These are phyloP conservation scores for Dicyrtoma fusca DNA, from an alignment of 2,888 invertebrate genomes.

Conservation along the genomic window DNA sequence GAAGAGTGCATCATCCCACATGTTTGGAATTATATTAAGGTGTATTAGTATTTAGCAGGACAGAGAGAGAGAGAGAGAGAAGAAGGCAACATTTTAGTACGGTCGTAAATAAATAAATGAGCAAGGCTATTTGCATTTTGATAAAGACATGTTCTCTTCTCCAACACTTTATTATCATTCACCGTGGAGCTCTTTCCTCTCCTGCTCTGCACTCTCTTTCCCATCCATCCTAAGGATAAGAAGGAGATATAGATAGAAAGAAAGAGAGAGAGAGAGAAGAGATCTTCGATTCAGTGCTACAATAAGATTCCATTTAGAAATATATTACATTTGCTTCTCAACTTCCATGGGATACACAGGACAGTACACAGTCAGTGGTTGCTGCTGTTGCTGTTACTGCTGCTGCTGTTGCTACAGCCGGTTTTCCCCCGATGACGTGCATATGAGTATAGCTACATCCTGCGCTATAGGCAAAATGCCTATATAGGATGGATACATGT, in stretches of 20 bases:
- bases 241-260: not conserved
- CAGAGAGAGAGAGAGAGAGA: slow-evolving; percentile 19
- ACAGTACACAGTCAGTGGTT: too few relatives aligned
- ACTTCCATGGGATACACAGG: not conserved
- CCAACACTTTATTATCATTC: slow-evolving; percentile 22
- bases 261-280: slow-evolving; percentile 12
- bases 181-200: not conserved
- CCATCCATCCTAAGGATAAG: not conserved
- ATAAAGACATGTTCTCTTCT: slow-evolving; percentile 21
- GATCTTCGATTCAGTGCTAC: slow-evolving; percentile 5
- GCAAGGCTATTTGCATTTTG: slow-evolving; percentile 32
- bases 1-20: not conserved
- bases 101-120: slow-evolving; percentile 34
- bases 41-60: not conserved
- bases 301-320: slow-evolving; percentile 15
- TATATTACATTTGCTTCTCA: slow-evolving; percentile 16
- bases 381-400: too few relatives aligned
- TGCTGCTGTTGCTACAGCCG: too few relatives aligned
- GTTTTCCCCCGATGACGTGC: too few relatives aligned
- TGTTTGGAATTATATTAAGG: too few relatives aligned
- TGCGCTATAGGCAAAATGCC: too few relatives aligned
- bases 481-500: too few relatives aligned
- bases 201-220: not conserved
- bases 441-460: too few relatives aligned
- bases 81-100: slow-evolving; percentile 23